Evolutionary conservation across 2,888 invertebrate species (phyloP).

Genomic region (Acrobasis suavella): DNA sequence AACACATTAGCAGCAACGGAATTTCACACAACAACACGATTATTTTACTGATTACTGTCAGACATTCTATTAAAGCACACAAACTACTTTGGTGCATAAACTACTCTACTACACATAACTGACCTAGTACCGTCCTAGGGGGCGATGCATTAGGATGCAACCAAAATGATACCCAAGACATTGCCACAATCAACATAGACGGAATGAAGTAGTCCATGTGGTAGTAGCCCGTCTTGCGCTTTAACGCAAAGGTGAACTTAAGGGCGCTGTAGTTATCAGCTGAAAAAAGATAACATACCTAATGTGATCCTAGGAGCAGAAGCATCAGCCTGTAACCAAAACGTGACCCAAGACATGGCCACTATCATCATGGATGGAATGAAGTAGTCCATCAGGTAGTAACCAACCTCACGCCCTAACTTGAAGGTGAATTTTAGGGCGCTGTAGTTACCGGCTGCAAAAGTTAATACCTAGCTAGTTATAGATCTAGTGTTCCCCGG

Average conservation of each 20-base stretch:
- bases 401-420: slow-evolving; percentile 87
- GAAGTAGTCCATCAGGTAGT: slow-evolving; percentile 94
- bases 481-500: neutral
- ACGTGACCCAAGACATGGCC: slow-evolving; percentile 93
- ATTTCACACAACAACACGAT: neutral
- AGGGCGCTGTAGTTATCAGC: slow-evolving; percentile 92
- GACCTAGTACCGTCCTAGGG: slow-evolving; percentile 91
- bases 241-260: slow-evolving; percentile 89
- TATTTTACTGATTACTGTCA: neutral
- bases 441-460: slow-evolving; percentile 87
- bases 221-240: slow-evolving; percentile 92
- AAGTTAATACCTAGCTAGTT: slow-evolving; percentile 16
- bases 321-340: slow-evolving; percentile 94
- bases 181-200: slow-evolving; percentile 92
- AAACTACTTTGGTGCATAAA: neutral
- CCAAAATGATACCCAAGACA: slow-evolving; percentile 96
- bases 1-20: neutral
- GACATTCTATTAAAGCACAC: neutral
- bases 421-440: slow-evolving; percentile 21
- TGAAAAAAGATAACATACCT: slow-evolving; percentile 77
- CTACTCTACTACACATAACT: neutral
- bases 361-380: slow-evolving; percentile 94
- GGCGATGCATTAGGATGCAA: slow-evolving; percentile 92
- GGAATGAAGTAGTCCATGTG: slow-evolving; percentile 94
- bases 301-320: slow-evolving; percentile 92